Conservation (phyloP, 2,888 invertebrate species). For the Drosophila neutralis region DNA sequence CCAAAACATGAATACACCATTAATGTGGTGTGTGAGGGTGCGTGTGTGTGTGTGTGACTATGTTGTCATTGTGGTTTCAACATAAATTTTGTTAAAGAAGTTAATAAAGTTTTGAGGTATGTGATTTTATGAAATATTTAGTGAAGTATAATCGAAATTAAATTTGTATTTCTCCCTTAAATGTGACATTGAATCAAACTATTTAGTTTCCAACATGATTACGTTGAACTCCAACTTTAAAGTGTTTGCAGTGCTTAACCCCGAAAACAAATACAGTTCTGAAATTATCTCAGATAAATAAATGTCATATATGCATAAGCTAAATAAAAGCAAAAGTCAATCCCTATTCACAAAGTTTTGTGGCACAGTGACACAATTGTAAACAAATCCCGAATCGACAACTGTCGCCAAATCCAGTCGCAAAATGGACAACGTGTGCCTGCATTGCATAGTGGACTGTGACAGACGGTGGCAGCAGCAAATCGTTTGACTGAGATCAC, state of each 20-base stretch:
- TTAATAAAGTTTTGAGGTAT: neutral
- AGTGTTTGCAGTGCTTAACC: too few relatives aligned
- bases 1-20: neutral
- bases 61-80: slow-evolving; percentile 10
- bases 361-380: neutral
- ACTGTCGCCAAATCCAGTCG: slow-evolving; percentile 1
- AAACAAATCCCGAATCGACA: slow-evolving; percentile 7
- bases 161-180: neutral
- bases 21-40: neutral
- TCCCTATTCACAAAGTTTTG: neutral
- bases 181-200: neutral
- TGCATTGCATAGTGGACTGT: slow-evolving; percentile 9
- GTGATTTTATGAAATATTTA: neutral
- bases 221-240: too few relatives aligned
- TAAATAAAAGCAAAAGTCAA: slow-evolving; percentile 1
- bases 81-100: slow-evolving; percentile 16
- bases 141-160: neutral
- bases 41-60: slow-evolving; percentile 3
- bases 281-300: too few relatives aligned
- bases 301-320: too few relatives aligned
- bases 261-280: too few relatives aligned
- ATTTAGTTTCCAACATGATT: neutral
- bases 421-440: slow-evolving; percentile 1
- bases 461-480: slow-evolving; percentile 12
- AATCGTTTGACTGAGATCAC: slow-evolving; percentile 39